phyloP scores from a whole-genome alignment of 2,797 vertebrate genomes.

The Psittacula derbiana region DNA sequence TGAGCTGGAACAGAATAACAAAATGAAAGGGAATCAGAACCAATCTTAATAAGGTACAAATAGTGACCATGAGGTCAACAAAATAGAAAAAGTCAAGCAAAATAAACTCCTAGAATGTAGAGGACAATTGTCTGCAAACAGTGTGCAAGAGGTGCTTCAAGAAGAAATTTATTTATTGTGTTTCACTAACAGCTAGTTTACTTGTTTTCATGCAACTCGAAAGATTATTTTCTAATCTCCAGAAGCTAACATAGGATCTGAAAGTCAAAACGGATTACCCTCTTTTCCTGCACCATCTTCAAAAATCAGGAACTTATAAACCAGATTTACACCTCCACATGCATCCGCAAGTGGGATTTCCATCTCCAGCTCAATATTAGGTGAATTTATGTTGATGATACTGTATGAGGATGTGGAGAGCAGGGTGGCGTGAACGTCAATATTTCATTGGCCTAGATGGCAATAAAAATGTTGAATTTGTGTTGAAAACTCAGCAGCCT shows the following conservation, averaged over 20 bases:
- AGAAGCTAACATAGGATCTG: background rate
- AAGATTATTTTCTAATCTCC: background rate
- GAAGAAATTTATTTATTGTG: background rate
- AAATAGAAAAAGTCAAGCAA: background rate
- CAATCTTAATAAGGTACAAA: background rate
- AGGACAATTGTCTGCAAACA: background rate
- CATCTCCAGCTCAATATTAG: background rate
- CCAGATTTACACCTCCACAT: background rate
- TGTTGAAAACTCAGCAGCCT: background rate
- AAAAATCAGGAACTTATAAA: background rate
- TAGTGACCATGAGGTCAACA: background rate
- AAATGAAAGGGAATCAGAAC: background rate
- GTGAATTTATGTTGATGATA: background rate
- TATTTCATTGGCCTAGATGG: background rate
- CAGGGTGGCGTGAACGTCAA: background rate
- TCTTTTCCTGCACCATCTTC: background rate
- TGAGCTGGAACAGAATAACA: background rate
- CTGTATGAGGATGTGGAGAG: background rate
- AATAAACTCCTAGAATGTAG: accelerated
- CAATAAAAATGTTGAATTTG: background rate
- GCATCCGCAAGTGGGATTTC: background rate
- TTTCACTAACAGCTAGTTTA: background rate
- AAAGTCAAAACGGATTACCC: background rate
- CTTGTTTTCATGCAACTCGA: background rate
- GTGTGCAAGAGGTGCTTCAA: background rate